phyloP scores from a whole-genome alignment of 2,888 invertebrate genomes.

The Cataglyphis altisquamis region DNA sequence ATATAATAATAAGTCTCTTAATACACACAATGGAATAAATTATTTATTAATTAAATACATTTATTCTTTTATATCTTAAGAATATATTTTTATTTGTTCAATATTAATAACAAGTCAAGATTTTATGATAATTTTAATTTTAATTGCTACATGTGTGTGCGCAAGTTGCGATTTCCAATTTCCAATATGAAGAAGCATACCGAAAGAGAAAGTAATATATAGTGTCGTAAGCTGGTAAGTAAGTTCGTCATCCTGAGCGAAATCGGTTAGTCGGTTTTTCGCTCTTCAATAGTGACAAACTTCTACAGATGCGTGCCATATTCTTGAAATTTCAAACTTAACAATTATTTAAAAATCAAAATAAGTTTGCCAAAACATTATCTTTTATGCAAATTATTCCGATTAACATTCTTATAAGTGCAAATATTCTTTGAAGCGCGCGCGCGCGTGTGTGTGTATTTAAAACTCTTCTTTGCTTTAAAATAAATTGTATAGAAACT shows the following conservation, averaged over 20 bases:
- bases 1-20: background rate
- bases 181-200: constrained; percentile 63
- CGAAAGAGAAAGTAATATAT: constrained; percentile 79
- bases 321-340: background rate
- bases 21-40: background rate
- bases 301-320: background rate
- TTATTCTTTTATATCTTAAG: background rate
- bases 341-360: background rate
- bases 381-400: background rate
- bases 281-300: constrained; percentile 34
- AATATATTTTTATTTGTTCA: background rate
- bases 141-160: constrained; percentile 16
- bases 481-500: background rate
- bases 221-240: constrained; percentile 76
- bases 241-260: constrained; percentile 53
- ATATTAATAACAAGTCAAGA: background rate
- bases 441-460: background rate
- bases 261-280: constrained; percentile 71
- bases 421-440: background rate
- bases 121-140: background rate
- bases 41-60: background rate
- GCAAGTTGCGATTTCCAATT: constrained; percentile 4
- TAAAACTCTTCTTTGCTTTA: background rate
- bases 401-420: background rate
- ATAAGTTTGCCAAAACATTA: background rate